Conservation (phyloP, 2,888 invertebrate species). For the Callosobruchus maculatus region DNA sequence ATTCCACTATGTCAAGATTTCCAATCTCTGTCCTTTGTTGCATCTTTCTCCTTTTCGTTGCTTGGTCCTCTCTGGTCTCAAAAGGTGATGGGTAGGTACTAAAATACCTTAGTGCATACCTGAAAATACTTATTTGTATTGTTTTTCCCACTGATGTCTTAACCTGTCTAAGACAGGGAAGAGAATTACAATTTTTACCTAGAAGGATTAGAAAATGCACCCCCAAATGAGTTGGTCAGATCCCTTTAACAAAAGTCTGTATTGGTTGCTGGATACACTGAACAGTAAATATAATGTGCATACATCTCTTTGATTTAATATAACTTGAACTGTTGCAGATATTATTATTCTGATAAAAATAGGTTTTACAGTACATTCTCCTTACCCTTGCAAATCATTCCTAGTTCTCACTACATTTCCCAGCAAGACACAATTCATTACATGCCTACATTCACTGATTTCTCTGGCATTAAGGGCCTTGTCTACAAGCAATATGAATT, state of each 20-base stretch:
- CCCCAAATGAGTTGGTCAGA: no score
- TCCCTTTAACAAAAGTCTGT: no score
- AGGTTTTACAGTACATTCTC: conserved; percentile 2
- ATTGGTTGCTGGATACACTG: no score
- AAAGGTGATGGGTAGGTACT: conserved; percentile 63
- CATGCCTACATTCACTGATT: conserved; percentile 27
- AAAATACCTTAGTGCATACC: conserved; percentile 71
- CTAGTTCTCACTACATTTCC: conserved; percentile 29
- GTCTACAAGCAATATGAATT: conserved; percentile 59
- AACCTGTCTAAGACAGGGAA: no score
- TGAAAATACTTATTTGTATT: conserved; percentile 39
- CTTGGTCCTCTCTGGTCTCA: conserved; percentile 29
- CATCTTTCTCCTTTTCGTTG: conserved; percentile 35
- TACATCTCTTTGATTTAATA: no score
- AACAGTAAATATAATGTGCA: no score
- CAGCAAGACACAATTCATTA: conserved; percentile 32
- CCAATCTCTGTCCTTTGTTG: conserved; percentile 1
- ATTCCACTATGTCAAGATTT: conserved; percentile 59
- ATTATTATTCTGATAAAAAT: no score
- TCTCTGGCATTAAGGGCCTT: conserved; percentile 36
- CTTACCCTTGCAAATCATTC: conserved; percentile 31
- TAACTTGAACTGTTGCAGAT: no score
- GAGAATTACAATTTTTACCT: no score
- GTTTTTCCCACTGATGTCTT: not conserved
- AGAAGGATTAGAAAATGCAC: no score